Evolutionary conservation across 2,888 invertebrate genomes (phyloP), one percentile per base, ranked within the genome.

Genomic region (Phasia obesa): DNA sequence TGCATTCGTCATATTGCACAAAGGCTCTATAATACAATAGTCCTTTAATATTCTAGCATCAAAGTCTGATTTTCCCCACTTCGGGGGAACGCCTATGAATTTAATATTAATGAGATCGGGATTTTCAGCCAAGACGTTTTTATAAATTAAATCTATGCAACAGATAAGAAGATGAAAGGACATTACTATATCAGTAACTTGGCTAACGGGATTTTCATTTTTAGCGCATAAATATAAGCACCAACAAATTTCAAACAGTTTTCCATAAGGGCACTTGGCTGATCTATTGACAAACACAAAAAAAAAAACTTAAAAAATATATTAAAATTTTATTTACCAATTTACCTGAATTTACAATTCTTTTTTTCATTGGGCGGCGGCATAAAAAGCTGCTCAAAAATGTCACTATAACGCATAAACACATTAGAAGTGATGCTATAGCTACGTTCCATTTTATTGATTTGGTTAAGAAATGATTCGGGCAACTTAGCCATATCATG

Each of bases 371-470:
- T 88, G 67, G 92, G 93, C 77, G 91, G 91, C 38, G 94, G 94
- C 86, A 94, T 93, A 90, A 99, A 99, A 83, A 99, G 94, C 88
- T 96, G 95, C 76, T 94, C 93, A 88, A 97, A 99, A 70, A 98
- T 96, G 6, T 96, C 96, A 87, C 96, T 94, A 91, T 96, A 98
- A 88, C 98, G 97, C 88, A 97, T 96, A 91, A 97, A 99, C 70
- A 98, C 94, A n/a, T 97, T 96, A 86, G 96, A 96, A 1, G 98
- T 97, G 1, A 99, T 98, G 62, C 96, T 95, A 92, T 99, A 98
- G 89, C 97, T 98, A 75, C 96, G 94, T 88, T 99, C 97, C 77
- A 99, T 92, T 81, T 95, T 94, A 81, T 96, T 95, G 76, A 99
- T 95, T 91, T 96, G 96, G 59, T 94, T 93, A 81, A 95, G 93